Evolutionary conservation across 2,797 vertebrate genomes (phyloP).

Genomic region (Centropyge bicolor): DNA sequence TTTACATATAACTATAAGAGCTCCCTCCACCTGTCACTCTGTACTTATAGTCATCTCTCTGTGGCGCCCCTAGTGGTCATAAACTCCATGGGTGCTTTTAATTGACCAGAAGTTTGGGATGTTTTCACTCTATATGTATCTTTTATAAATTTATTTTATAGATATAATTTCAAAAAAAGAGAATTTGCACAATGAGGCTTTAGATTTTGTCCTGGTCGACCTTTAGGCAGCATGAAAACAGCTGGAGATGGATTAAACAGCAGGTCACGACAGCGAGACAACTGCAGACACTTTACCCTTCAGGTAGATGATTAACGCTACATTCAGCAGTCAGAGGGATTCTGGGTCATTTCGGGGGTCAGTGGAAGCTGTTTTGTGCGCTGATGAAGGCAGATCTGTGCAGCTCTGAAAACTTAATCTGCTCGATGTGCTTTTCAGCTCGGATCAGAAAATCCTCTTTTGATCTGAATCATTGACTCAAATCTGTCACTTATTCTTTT

Average conservation of each 20-base stretch:
- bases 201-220: background rate
- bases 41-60: background rate
- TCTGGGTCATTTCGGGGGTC: constrained; percentile 1
- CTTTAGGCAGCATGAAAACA: constrained; percentile 11
- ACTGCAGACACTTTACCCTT: background rate
- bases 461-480: background rate
- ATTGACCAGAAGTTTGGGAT: background rate
- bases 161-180: too few relatives aligned
- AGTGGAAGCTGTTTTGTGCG: background rate
- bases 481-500: background rate
- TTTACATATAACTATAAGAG: background rate
- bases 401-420: constrained; percentile 29
- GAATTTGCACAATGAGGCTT: background rate
- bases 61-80: too few relatives aligned
- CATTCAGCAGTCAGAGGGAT: background rate
- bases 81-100: background rate
- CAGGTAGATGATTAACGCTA: background rate
- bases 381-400: background rate
- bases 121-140: too few relatives aligned
- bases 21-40: too few relatives aligned
- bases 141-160: too few relatives aligned
- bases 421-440: constrained; percentile 8
- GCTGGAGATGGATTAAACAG: constrained; percentile 1
- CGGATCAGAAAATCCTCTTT: constrained; percentile 24
- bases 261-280: background rate